Base-by-base conservation (phyloP, 2,113 vertebrate species). In the Rhagologus leucostigma region DNA sequence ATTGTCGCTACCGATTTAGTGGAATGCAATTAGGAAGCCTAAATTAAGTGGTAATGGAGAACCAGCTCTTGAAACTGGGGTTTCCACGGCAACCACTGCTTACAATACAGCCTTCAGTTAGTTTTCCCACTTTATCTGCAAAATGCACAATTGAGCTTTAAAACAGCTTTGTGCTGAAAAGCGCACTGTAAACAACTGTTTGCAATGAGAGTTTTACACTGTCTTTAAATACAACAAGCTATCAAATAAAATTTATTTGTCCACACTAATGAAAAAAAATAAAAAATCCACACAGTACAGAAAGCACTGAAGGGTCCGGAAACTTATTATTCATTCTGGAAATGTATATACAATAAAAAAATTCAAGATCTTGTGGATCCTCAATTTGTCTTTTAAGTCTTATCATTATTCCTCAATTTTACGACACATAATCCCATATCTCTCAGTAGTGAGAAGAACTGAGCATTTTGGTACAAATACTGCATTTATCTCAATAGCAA, bases 41-140 rank as follows among this genome's bases (percentile, higher is more conserved):
- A 99, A 99, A 99, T 99, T 98, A 99, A 99, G 99, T 99, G 99
- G 99, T 99, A 99, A 99, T 99, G 98, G 99, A 99, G 99, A 99
- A 99, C 97, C 99, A 98, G 99, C 99, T 99, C 99, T 99, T 98
- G 98, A 99, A 98, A 99, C 98, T 98, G 98, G 98, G 98, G 99
- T 99, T 99, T 99, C 99, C 98, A 98, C 98, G 98, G 99, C 99
- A 99, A 99, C 99, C 97, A 95, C 98, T 97, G 98, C 99, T 99
- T 99, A 99, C 98, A 99, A 99, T 99, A 99, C 98, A 98, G 99
- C 99, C 99, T 98, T 99, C 99, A 99, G 99, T 99, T 98, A 99
- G 99, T 99, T 99, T 99, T 99, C 98, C 98, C 98, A 99, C 99
- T 99, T 99, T 99, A 99, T 99, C 99, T 99, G 98, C 99, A 99